These are phyloP conservation scores for Leuctra nigra DNA, from an alignment of 2,888 invertebrate genomes.

Conservation along the genomic window DNA sequence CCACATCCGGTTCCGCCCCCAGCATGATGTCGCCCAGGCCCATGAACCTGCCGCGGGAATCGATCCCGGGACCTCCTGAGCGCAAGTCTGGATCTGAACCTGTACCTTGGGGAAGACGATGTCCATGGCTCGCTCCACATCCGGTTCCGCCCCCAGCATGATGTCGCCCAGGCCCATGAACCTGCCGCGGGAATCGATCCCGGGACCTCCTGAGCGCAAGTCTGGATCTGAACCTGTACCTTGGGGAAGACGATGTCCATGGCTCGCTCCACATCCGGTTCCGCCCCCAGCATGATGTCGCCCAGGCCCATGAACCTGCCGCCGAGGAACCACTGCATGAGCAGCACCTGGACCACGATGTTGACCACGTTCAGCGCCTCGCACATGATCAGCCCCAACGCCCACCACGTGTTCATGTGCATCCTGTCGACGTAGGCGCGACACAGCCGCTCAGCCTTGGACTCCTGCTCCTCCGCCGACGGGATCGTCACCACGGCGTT, in stretches of 20 bases:
- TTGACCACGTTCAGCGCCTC: conserved; percentile 27
- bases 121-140: no score
- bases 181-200: no score
- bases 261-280: neutral
- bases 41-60: no score
- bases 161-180: no score
- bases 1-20: no score
- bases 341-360: conserved; percentile 21
- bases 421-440: conserved; percentile 20
- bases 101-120: no score
- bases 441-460: conserved; percentile 5
- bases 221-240: no score
- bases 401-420: conserved; percentile 20
- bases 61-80: no score
- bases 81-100: no score
- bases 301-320: conserved; percentile 25
- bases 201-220: no score
- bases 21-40: no score
- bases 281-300: neutral
- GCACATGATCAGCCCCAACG: conserved; percentile 24
- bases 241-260: conserved; percentile 2
- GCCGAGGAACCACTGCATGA: conserved; percentile 26
- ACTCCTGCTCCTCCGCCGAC: conserved; percentile 13
- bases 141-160: no score
- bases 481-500: conserved; percentile 4